Evolutionary conservation across 2,888 invertebrate genomes (phyloP), one percentile per base, ranked within the genome.

Genomic region (Subacronicta megacephala): DNA sequence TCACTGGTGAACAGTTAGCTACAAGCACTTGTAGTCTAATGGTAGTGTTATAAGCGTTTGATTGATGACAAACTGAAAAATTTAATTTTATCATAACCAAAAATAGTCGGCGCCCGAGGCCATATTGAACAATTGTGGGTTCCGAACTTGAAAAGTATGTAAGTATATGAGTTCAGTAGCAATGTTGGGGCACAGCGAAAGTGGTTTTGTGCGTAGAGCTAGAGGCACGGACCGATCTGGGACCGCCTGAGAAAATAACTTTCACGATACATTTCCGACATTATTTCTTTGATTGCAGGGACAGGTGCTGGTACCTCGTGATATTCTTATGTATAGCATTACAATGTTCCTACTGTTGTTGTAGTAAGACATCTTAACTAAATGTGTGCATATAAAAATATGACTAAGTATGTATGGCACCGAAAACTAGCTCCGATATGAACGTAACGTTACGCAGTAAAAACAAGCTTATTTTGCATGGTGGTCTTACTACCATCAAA

Each of bases 211-310:
- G 86, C 85, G 84, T 84, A 81, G 78, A 70, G 67, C 66, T 76
- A 75, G 77, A 84, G 82, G 80, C 77, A 81, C 86, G 78, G 81
- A 72, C 84, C 77, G 80, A 84, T 82, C 88, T 85, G 83, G 83
- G 84, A 83, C 85, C 81, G 86, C 83, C 82, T 88, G 91, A 90
- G 91, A 92, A 92, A 91, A 90, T 91, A 87, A 92, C 93, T 94
- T 94, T 94, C 93, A 90, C 93, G 89, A 81, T 88, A 90, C 83
- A 86, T 89, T 90, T 92, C 90, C 90, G 84, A 84, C 82, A 80
- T 83, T 82, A 85, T 77, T 78, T 81, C 75, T 82, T 63, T 71
- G 81, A 88, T 86, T 86, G 83, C 77, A 86, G 84, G 84, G 84
- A 82, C 81, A 75, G 78, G 76, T 80, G 63, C 42, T 59, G 41